Evolutionary conservation across 2,113 vertebrate genomes (phyloP), one percentile per base, ranked within the genome.

Genomic region (Perca schrenkii): DNA sequence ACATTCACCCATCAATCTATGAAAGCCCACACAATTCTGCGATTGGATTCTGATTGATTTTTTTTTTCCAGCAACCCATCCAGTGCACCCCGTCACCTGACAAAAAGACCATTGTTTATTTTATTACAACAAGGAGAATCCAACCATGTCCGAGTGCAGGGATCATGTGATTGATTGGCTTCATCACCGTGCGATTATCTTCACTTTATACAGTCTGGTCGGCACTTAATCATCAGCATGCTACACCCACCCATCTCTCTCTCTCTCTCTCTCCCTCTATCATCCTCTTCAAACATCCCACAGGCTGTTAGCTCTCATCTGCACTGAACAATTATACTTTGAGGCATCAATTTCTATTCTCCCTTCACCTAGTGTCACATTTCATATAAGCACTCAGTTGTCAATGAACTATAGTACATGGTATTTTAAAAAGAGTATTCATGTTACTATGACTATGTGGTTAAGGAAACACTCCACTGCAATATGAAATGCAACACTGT

Each of bases 21-120:
- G 50, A 77, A 63, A 78, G 25, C 15, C 25, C 58, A n/a, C 74
- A 54, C 72, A 60, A 19, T 69, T 69, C 34, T 57, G 0, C 46
- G 1, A 88, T 73, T 72, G 85, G 61, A 77, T 83, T 69, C 52
- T 17, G 40, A 93, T 92, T 84, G 80, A 91, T 94, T 90, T 90
- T 82, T 84, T 52, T 31, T 40, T 60, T 49, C 6, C 40, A 14
- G 70, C 82, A 65, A 21, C 31, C 62, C 57, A 63, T 79, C 73
- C 77, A 60, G 69, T 46, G 31, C 77, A 77, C 54, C 72, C 53
- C 11, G 34, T 79, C 84, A 50, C 57, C 63, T 65, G 90, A 88
- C 88, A 74, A 60, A 89, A 74, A 69, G 78, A 17, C 81, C 34
- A 68, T 88, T 87, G 86, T 90, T 84, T 78, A 31, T 85, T 88